Evolutionary conservation across 2,113 vertebrate genomes (phyloP).

Genomic region (Prietella phreatophila): DNA sequence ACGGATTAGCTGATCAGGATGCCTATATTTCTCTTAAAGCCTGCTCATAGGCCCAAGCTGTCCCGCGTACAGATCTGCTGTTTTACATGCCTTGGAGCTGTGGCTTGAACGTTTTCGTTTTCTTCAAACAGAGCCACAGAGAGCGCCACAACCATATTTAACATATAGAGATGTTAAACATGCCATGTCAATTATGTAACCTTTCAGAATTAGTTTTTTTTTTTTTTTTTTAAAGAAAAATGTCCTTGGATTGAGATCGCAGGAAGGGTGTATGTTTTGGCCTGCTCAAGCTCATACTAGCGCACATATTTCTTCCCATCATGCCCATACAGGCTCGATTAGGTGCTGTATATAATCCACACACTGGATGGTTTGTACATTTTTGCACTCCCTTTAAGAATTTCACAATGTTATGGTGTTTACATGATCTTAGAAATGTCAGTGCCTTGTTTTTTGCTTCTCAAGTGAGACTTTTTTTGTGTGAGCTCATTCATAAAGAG

Average conservation of each 20-base stretch:
- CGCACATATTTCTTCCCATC: conserved; percentile 33
- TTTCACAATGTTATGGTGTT: conserved; percentile 34
- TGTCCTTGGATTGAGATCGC: neutral
- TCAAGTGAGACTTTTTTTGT: neutral
- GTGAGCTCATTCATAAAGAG: conserved; percentile 7
- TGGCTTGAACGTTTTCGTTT: neutral
- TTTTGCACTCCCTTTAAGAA: conserved; percentile 30
- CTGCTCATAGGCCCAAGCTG: conserved; percentile 17
- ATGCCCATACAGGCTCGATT: conserved; percentile 34
- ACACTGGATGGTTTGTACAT: neutral
- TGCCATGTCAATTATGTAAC: neutral
- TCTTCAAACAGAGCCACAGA: neutral
- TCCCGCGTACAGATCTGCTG: neutral
- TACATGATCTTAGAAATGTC: neutral
- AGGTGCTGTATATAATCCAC: conserved; percentile 31
- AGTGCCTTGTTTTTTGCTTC: neutral
- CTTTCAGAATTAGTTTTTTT: neutral
- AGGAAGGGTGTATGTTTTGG: neutral
- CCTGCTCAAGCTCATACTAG: conserved; percentile 46
- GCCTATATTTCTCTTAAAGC: conserved; percentile 33
- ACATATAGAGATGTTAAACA: neutral
- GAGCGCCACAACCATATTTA: neutral
- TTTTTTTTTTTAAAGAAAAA: no score
- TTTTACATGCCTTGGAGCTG: conserved; percentile 1
- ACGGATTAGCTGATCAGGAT: conserved; percentile 52